These are phyloP conservation scores for Mormyrops boulengeri DNA, from an alignment of 2,797 vertebrate genomes.

Conservation along the genomic window DNA sequence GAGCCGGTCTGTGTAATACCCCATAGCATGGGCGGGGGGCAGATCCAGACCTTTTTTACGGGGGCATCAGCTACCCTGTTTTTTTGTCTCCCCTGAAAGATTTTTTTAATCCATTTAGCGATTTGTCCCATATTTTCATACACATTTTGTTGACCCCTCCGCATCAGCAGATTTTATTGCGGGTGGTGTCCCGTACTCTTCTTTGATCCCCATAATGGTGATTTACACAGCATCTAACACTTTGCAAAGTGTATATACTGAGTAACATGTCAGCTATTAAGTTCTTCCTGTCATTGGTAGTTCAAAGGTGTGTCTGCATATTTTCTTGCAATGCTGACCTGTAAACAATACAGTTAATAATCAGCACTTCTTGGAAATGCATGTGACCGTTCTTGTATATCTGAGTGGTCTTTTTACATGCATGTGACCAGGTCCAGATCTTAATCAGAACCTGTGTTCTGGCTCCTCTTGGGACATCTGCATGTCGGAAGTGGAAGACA, in stretches of 20 bases:
- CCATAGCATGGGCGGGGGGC: background rate
- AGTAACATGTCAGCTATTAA: background rate
- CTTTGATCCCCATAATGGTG: background rate
- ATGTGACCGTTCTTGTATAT: background rate
- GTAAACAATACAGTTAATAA: background rate
- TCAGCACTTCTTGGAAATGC: background rate
- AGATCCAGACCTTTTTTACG: background rate
- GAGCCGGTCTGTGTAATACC: background rate
- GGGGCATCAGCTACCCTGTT: background rate
- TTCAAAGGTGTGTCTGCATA: conserved; percentile 1
- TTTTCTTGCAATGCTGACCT: background rate
- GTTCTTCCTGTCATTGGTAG: background rate
- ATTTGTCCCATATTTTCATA: background rate
- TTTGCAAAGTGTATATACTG: background rate
- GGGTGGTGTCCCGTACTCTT: background rate
- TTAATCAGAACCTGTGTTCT: background rate
- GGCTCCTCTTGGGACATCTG: background rate
- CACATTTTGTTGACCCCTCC: background rate
- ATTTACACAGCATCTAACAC: background rate
- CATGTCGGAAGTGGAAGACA: background rate
- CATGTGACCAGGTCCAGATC: background rate
- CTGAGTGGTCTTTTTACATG: background rate
- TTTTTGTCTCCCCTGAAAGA: background rate
- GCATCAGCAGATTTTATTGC: background rate
- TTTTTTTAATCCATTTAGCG: background rate